phyloP scores from a whole-genome alignment of 92 coral and sea anemone species.

The Bergia puertoricense region DNA sequence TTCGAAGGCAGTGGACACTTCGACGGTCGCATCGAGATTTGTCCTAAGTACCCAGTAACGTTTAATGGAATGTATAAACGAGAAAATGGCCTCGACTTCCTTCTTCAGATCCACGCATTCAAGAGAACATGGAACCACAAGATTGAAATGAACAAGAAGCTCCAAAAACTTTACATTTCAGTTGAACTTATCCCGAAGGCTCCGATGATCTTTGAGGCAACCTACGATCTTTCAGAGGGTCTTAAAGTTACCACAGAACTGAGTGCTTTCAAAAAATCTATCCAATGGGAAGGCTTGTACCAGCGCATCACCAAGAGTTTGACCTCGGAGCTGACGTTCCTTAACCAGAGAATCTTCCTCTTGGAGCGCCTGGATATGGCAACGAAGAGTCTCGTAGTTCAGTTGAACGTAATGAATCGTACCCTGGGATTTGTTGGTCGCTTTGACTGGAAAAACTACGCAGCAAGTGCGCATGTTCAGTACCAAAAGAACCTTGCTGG shows the following conservation, averaged over 20 bases:
- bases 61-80: slow-evolving; percentile 67
- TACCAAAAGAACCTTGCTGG: slow-evolving; percentile 69
- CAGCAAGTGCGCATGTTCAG: slow-evolving; percentile 73
- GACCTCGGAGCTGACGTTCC: slow-evolving; percentile 69
- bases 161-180: slow-evolving; percentile 65
- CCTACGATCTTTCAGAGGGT: slow-evolving; percentile 69
- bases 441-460: slow-evolving; percentile 80
- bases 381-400: slow-evolving; percentile 68
- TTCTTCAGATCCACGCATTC: slow-evolving; percentile 67
- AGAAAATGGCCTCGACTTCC: slow-evolving; percentile 72
- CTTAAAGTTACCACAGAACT: slow-evolving; percentile 66
- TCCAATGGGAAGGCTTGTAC: slow-evolving; percentile 59
- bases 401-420: slow-evolving; percentile 60
- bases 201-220: slow-evolving; percentile 70
- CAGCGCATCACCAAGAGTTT: slow-evolving; percentile 70
- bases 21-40: slow-evolving; percentile 66
- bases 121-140: slow-evolving; percentile 80
- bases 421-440: slow-evolving; percentile 78
- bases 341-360: slow-evolving; percentile 68
- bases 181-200: slow-evolving; percentile 77
- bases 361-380: slow-evolving; percentile 68
- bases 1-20: slow-evolving; percentile 54
- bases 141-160: slow-evolving; percentile 56
- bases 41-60: slow-evolving; percentile 62
- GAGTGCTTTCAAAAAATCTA: slow-evolving; percentile 74